phyloP scores from a whole-genome alignment of 2,113 vertebrate genomes.

The Pseudopodoces humilis region DNA sequence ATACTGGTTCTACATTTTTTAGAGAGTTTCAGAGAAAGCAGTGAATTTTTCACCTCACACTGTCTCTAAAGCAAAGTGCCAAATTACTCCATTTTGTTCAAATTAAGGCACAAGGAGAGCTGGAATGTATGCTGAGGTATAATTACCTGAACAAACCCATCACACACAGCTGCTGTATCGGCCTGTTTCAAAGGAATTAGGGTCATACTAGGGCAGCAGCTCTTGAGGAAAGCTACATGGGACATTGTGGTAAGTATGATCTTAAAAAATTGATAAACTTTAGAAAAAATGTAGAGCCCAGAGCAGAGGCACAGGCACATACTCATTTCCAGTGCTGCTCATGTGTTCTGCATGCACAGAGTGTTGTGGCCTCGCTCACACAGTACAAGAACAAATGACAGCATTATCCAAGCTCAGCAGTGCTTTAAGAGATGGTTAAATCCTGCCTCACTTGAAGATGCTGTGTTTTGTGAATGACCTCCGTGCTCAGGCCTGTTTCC shows the following conservation, averaged over 20 bases:
- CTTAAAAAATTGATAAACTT: not conserved
- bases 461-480: not conserved
- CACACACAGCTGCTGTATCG: not conserved
- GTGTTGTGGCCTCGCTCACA: rapidly evolving
- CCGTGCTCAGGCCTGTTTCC: not conserved
- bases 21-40: not conserved
- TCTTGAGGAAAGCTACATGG: not conserved
- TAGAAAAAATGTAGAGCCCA: not conserved
- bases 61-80: not conserved
- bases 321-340: not conserved
- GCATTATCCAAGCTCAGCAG: not conserved
- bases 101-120: not conserved
- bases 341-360: not conserved
- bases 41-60: not conserved
- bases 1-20: not conserved
- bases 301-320: not conserved
- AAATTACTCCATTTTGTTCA: slow-evolving; percentile 11
- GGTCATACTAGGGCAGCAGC: not conserved
- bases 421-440: not conserved
- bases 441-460: not conserved
- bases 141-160: not conserved
- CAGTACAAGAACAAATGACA: not conserved
- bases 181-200: not conserved
- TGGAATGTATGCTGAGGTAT: not conserved
- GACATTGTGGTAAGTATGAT: not conserved